Percentiles rank a stretch among this genome's conserved stretches.
These are phyloP conservation scores for Eubasilissa splendida DNA, from an alignment of 2,888 invertebrate species.

Conservation along the genomic window DNA sequence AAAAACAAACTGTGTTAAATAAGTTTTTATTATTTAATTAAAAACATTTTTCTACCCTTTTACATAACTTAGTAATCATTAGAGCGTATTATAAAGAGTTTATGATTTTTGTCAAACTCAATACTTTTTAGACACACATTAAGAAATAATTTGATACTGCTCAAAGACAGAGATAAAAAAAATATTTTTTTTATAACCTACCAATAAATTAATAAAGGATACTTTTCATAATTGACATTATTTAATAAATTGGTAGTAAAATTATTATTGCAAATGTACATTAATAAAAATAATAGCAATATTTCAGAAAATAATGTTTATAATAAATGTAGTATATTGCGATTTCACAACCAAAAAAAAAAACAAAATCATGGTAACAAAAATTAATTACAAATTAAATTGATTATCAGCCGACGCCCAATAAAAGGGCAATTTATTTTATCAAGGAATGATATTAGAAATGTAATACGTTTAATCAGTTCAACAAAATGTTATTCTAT, in stretches of 20 bases:
- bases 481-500: no score
- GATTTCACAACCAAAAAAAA: slow-evolving; percentile 13
- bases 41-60: slow-evolving; percentile 30
- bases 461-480: no score
- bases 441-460: no score
- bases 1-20: not conserved
- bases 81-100: not conserved
- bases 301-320: not conserved
- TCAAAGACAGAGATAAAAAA: no score
- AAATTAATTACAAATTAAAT: not conserved
- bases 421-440: no score
- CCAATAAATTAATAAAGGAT: no score
- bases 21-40: slow-evolving; percentile 28
- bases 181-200: no score
- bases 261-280: not conserved
- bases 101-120: not conserved
- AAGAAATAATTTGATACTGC: no score
- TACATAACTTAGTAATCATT: slow-evolving; percentile 17
- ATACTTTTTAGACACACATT: not conserved
- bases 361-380: not conserved
- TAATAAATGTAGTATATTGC: not conserved
- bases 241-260: not conserved
- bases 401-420: not conserved
- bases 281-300: slow-evolving; percentile 2
- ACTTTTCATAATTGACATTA: not conserved